Conservation (phyloP, 2,113 vertebrate species). For the Siniperca chuatsi region DNA sequence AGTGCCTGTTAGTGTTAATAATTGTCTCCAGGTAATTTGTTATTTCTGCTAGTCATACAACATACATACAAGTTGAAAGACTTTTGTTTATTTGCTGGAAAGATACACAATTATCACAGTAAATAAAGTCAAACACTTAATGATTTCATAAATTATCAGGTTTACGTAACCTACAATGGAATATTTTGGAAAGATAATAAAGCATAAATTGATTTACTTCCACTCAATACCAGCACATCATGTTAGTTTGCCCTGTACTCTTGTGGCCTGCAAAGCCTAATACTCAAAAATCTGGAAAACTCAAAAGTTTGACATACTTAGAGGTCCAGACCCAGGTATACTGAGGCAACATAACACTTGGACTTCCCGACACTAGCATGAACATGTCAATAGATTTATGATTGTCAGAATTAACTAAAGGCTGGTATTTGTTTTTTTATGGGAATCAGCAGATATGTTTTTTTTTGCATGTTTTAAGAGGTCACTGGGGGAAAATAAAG, state of each 20-base stretch:
- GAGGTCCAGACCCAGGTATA: neutral
- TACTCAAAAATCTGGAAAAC: neutral
- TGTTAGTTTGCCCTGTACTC: neutral
- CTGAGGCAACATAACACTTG: neutral
- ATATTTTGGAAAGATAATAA: neutral
- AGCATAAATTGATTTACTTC: neutral
- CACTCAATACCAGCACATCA: neutral
- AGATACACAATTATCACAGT: neutral
- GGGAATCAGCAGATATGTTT: conserved; percentile 14
- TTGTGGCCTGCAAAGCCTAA: neutral
- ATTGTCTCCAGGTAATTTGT: neutral
- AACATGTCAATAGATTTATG: conserved; percentile 19
- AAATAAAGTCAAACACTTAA: neutral
- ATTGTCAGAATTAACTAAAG: neutral
- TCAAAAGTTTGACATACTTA: neutral
- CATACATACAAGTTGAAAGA: neutral
- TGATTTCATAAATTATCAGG: neutral
- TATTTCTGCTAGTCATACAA: neutral
- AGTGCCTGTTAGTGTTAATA: neutral
- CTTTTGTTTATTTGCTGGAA: neutral
- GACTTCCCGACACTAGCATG: neutral
- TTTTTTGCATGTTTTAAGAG: conserved; percentile 17
- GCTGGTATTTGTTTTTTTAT: neutral
- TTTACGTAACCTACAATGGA: neutral
- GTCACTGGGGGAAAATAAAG: conserved; percentile 34